Evolutionary conservation across 2,888 invertebrate genomes (phyloP).

Genomic region (Macrosiphum euphorbiae): DNA sequence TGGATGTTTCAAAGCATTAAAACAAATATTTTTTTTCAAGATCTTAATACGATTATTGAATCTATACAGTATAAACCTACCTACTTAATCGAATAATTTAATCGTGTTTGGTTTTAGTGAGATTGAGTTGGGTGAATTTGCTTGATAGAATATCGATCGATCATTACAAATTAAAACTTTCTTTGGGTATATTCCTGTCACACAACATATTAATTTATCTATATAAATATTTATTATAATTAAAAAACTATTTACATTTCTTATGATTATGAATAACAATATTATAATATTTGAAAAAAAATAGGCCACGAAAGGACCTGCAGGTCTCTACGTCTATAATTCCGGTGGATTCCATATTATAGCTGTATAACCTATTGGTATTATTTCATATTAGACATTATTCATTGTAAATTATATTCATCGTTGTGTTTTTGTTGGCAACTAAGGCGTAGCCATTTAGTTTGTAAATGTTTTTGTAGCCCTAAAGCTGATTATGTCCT

Average conservation of each 20-base stretch:
- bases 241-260: too few relatives aligned
- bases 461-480: too few relatives aligned
- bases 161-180: not conserved
- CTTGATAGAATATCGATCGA: not conserved
- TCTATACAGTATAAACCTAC: not conserved
- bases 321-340: not conserved
- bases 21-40: too few relatives aligned
- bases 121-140: not conserved
- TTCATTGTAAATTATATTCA: too few relatives aligned
- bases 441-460: too few relatives aligned
- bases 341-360: not conserved
- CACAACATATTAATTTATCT: too few relatives aligned
- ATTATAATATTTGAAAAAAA: not conserved
- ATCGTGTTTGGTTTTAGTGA: too few relatives aligned
- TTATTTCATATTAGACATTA: too few relatives aligned
- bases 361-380: not conserved
- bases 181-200: not conserved
- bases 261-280: too few relatives aligned
- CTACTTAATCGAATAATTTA: not conserved
- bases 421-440: too few relatives aligned
- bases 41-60: not conserved
- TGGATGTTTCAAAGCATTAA: not conserved
- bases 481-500: too few relatives aligned
- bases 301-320: not conserved
- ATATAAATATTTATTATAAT: too few relatives aligned